Percentiles rank a stretch among this genome's conserved stretches.
phyloP scores from a whole-genome alignment of 2,888 invertebrate genomes.

The Drosophila subsilvestris region DNA sequence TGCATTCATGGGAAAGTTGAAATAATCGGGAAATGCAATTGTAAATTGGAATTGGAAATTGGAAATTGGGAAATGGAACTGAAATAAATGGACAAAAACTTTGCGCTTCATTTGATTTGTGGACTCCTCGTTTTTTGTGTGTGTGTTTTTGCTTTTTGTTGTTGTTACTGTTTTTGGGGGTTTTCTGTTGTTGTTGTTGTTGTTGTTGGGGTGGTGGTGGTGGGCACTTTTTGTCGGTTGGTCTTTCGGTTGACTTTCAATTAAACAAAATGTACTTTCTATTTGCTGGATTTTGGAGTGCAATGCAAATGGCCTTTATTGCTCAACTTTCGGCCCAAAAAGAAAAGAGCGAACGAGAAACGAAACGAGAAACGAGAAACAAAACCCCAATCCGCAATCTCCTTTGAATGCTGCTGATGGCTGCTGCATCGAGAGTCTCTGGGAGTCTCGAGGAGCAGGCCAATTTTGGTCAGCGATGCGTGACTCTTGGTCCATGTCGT shows the following conservation, averaged over 20 bases:
- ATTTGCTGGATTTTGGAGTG: conserved; percentile 38
- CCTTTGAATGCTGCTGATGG: conserved; percentile 11
- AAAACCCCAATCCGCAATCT: conserved; percentile 54
- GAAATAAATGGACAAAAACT: conserved; percentile 24
- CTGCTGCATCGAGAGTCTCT: conserved; percentile 16
- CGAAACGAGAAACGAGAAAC: conserved; percentile 39
- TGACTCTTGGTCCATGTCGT: conserved; percentile 77
- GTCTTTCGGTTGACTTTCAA: conserved; percentile 41
- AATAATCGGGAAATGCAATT: conserved; percentile 22
- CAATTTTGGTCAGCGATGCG: conserved; percentile 79
- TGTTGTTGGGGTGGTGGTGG: conserved; percentile 1
- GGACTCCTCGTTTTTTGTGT: conserved; percentile 21
- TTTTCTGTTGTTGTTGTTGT: conserved; percentile 12
- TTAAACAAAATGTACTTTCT: conserved; percentile 53
- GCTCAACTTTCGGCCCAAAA: conserved; percentile 62
- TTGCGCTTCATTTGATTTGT: conserved; percentile 35
- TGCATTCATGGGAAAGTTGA: conserved; percentile 33
- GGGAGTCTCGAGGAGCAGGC: conserved; percentile 49
- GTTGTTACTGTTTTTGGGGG: neutral
- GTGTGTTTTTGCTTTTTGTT: neutral
- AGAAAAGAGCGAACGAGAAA: conserved; percentile 9
- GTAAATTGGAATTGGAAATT: neutral
- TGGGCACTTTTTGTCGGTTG: neutral
- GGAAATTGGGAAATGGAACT: neutral
- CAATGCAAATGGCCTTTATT: conserved; percentile 76